Conservation (phyloP, 2,113 vertebrate genomes). For the Gallinago paraguaiae region DNA sequence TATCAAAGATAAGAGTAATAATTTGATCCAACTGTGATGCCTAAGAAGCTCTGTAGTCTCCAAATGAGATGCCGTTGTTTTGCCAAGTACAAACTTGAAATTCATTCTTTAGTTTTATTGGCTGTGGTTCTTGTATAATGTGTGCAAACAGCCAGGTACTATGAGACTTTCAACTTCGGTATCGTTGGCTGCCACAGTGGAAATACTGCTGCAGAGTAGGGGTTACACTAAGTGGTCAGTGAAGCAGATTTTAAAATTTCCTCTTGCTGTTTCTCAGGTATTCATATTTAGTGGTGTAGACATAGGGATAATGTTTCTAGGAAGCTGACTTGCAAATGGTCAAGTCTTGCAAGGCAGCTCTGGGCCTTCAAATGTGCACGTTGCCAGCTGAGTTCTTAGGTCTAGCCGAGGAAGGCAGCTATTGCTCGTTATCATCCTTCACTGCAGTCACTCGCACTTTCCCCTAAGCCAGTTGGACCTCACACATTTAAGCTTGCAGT, state of each 20-base stretch:
- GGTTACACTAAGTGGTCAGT: neutral
- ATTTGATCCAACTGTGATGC: neutral
- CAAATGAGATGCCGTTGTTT: neutral
- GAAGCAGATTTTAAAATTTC: neutral
- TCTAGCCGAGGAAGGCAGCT: neutral
- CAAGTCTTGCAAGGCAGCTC: neutral
- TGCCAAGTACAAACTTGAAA: neutral
- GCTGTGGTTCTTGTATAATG: neutral
- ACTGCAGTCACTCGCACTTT: neutral
- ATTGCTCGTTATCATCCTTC: neutral
- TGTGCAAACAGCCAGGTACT: neutral
- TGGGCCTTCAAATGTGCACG: neutral
- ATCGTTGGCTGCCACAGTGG: neutral
- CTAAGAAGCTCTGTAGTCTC: neutral
- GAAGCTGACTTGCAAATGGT: neutral
- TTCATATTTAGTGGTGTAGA: neutral
- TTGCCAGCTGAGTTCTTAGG: neutral
- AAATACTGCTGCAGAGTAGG: neutral
- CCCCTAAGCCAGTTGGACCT: neutral
- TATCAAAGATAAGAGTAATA: neutral
- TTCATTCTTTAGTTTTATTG: neutral
- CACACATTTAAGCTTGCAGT: neutral
- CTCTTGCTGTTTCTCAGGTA: neutral
- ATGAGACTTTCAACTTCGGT: neutral
- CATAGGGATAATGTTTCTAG: neutral